phyloP scores from a whole-genome alignment of 2,113 vertebrate genomes.

The Carassius gibelio region DNA sequence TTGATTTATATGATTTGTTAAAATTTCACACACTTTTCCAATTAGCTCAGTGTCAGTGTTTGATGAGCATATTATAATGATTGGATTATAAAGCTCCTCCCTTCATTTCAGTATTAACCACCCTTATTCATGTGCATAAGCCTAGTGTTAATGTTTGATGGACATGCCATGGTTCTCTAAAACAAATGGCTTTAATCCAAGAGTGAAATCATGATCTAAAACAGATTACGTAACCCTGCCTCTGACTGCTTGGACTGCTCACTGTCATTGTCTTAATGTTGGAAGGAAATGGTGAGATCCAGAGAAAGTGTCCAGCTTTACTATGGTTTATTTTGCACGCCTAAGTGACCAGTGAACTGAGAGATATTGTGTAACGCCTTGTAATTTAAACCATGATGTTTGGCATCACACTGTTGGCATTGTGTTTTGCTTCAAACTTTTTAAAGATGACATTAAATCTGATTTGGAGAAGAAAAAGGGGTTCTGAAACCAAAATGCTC shows the following conservation, averaged over 20 bases:
- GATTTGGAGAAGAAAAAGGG: background rate
- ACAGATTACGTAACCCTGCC: background rate
- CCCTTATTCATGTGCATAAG: background rate
- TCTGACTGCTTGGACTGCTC: conserved; percentile 9
- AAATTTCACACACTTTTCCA: background rate
- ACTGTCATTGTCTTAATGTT: background rate
- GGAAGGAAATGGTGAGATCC: background rate
- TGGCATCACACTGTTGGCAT: background rate
- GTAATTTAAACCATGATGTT: conserved; percentile 9
- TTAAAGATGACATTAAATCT: background rate
- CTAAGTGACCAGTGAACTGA: background rate
- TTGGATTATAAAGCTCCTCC: background rate
- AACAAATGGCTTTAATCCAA: background rate
- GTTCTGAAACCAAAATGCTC: background rate
- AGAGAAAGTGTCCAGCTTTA: conserved; percentile 6
- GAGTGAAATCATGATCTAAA: conserved; percentile 21
- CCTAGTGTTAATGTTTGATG: background rate
- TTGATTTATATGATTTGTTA: background rate
- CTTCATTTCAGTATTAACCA: no score
- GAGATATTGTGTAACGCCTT: conserved; percentile 14
- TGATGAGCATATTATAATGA: background rate
- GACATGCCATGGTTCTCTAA: background rate
- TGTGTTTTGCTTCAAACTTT: background rate
- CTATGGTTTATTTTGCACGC: background rate
- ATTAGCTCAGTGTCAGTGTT: background rate